Evolutionary conservation across 92 coral and sea anemone species (phyloP).

Genomic region (Blastomussa wellsi): DNA sequence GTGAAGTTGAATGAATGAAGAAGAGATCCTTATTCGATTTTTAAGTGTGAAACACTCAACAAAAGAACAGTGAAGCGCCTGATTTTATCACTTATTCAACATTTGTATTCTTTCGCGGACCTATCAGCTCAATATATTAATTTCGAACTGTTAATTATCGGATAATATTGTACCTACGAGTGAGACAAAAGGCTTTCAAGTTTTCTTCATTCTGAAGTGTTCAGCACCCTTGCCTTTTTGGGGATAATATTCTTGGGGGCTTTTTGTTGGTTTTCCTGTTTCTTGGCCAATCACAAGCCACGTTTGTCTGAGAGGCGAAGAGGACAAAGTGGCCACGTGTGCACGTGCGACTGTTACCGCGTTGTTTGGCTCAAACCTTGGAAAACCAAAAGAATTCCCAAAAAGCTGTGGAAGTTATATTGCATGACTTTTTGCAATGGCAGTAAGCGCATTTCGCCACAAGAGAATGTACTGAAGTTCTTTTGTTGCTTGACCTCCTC

Average conservation of each 20-base stretch:
- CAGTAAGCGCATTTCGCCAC: neutral
- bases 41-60: neutral
- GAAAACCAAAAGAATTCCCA: neutral
- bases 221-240: neutral
- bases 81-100: neutral
- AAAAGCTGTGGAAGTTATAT: neutral
- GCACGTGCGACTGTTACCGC: neutral
- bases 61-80: neutral
- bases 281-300: neutral
- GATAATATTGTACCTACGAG: neutral
- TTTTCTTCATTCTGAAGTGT: neutral
- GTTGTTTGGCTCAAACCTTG: neutral
- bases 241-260: neutral
- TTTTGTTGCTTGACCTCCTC: neutral
- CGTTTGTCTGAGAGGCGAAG: neutral
- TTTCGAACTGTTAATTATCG: conserved; percentile 1
- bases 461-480: neutral
- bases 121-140: conserved; percentile 22
- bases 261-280: neutral
- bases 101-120: neutral
- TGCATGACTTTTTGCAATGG: neutral
- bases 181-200: neutral
- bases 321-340: neutral
- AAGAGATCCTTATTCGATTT: neutral
- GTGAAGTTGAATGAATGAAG: neutral